Conservation (phyloP, 2,113 vertebrate genomes). For the Bubo scandiacus region DNA sequence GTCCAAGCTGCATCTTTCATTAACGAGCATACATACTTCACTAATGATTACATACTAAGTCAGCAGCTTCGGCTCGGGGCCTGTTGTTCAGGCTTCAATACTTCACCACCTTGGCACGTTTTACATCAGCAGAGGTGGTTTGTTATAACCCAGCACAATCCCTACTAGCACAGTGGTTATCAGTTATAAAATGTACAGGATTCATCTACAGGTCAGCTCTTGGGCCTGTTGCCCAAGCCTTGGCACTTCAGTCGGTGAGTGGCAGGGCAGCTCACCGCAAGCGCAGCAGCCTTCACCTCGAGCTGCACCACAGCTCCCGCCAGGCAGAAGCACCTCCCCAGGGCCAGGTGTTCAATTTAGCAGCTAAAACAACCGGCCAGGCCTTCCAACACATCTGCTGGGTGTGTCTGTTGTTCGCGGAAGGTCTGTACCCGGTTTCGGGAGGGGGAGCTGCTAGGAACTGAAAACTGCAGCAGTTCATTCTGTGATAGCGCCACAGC, state of each 20-base stretch:
- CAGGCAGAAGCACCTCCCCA: rapidly evolving
- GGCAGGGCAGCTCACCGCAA: neutral
- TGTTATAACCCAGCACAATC: no score
- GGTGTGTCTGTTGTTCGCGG: neutral
- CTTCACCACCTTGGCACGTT: no score
- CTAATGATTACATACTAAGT: no score
- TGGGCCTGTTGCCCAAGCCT: no score
- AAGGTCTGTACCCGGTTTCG: neutral
- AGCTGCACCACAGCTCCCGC: neutral
- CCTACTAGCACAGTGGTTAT: no score
- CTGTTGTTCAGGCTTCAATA: no score
- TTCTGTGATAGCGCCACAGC: neutral
- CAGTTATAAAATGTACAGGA: no score
- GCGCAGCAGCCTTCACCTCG: neutral
- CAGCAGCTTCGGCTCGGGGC: no score
- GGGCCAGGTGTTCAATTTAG: neutral
- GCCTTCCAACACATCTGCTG: neutral
- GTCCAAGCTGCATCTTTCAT: no score
- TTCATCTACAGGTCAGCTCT: no score
- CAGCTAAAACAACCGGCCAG: neutral
- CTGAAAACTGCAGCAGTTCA: neutral
- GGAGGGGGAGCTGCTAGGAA: rapidly evolving
- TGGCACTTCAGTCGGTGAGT: neutral
- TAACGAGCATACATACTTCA: no score
- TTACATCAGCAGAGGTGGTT: no score